Evolutionary conservation across 2,113 vertebrate genomes (phyloP).

Genomic region (Oncorhynchus clarkii): DNA sequence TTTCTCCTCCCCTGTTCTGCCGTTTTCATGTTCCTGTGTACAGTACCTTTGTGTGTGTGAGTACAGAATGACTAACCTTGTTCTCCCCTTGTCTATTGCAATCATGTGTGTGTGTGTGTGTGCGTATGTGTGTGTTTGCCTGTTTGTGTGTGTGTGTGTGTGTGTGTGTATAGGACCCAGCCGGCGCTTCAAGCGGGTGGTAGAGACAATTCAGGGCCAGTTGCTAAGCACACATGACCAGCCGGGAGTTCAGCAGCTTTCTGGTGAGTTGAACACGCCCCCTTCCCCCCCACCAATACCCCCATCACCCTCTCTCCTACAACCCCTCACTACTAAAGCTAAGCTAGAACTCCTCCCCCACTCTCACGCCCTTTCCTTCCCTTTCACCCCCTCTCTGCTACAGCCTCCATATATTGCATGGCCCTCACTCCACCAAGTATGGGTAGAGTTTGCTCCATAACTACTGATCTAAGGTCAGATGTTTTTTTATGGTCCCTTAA

Average conservation of each 20-base stretch:
- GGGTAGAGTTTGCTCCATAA: constrained; percentile 30
- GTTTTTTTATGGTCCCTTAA: constrained; percentile 34
- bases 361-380: constrained; percentile 24
- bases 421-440: not conserved
- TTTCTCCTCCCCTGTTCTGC: too few species aligned
- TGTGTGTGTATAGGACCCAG: constrained; percentile 86
- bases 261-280: constrained; percentile 82
- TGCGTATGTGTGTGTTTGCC: not conserved
- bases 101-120: not conserved
- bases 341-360: constrained; percentile 28
- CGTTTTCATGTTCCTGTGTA: too few species aligned
- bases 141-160: not conserved
- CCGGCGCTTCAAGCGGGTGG: constrained; percentile 97
- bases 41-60: too few species aligned
- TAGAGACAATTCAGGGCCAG: constrained; percentile 98
- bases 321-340: constrained; percentile 32
- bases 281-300: constrained; percentile 15
- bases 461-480: constrained; percentile 38
- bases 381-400: not conserved
- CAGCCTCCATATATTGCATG: too few species aligned
- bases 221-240: constrained; percentile 98
- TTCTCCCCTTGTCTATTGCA: too few species aligned
- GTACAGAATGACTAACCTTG: too few species aligned
- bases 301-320: constrained; percentile 6
- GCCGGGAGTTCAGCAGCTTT: constrained; percentile 92